Evolutionary conservation across 2,113 vertebrate species (phyloP).

Genomic region (Psephotus haematonotus): DNA sequence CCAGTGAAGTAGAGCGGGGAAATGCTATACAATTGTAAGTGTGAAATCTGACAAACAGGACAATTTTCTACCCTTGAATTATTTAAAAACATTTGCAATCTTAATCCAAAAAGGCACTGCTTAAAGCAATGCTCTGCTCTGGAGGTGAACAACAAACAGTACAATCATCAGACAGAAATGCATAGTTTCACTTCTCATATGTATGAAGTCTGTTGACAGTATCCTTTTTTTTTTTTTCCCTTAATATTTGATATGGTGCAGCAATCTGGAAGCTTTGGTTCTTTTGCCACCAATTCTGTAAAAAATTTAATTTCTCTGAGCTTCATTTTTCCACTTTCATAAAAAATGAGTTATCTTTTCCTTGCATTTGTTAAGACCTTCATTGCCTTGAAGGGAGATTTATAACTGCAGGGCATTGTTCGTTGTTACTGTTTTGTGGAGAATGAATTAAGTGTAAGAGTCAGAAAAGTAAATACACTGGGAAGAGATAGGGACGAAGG

Average conservation of each 20-base stretch:
- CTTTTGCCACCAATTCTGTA: neutral
- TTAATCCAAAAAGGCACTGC: constrained; percentile 17
- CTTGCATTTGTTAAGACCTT: neutral
- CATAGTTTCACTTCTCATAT: neutral
- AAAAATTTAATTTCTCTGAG: neutral
- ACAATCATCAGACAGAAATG: neutral
- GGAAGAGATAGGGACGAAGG: neutral
- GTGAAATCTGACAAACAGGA: constrained; percentile 33
- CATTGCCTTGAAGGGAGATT: neutral
- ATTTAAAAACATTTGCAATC: constrained; percentile 17
- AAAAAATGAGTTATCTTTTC: neutral
- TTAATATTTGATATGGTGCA: neutral
- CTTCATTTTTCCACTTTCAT: neutral
- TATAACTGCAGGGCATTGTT: neutral
- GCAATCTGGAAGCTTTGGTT: neutral
- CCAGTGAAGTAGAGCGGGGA: neutral
- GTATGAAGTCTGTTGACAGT: neutral
- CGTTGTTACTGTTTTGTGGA: neutral
- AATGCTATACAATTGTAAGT: constrained; percentile 1
- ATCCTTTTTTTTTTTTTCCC: neutral
- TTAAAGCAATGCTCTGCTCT: neutral
- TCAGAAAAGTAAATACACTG: neutral
- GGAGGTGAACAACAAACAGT: neutral
- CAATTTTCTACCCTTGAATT: constrained; percentile 3
- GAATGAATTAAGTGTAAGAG: neutral